phyloP scores from a whole-genome alignment of 2,797 vertebrate species.

The Streptopelia turtur region DNA sequence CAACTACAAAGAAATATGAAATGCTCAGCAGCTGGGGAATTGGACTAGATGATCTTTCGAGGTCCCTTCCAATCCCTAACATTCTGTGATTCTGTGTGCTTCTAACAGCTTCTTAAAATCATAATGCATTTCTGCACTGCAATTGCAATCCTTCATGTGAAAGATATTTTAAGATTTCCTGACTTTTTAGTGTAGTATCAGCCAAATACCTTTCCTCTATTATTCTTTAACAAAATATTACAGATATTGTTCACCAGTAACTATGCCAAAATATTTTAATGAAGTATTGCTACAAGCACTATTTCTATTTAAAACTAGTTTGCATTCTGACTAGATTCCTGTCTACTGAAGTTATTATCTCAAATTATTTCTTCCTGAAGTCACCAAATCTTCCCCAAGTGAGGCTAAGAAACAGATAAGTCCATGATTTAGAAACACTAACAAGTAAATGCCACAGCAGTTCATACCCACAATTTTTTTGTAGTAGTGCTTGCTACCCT shows the following conservation, averaged over 20 bases:
- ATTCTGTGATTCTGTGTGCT: not conserved
- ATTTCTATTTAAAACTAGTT: not conserved
- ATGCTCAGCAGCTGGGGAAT: not conserved
- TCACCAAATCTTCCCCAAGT: not conserved
- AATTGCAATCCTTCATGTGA: not conserved
- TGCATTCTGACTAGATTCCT: not conserved
- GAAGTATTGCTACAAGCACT: not conserved
- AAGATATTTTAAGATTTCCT: not conserved
- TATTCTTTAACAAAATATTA: not conserved
- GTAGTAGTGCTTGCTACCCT: not conserved
- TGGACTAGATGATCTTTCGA: no score
- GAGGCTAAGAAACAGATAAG: not conserved
- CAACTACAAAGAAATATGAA: not conserved
- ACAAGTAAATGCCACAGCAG: not conserved
- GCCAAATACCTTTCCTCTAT: not conserved
- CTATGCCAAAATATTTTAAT: not conserved
- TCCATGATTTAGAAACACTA: not conserved
- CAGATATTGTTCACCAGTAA: not conserved
- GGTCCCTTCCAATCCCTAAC: no score
- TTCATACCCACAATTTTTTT: not conserved
- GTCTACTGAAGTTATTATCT: not conserved
- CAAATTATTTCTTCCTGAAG: not conserved
- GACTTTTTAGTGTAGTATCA: not conserved
- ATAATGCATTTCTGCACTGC: not conserved
- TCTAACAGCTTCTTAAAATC: not conserved